Evolutionary conservation across 2,888 invertebrate species (phyloP), one percentile per base, ranked within the genome.

Genomic region (Vesta saturnalis): DNA sequence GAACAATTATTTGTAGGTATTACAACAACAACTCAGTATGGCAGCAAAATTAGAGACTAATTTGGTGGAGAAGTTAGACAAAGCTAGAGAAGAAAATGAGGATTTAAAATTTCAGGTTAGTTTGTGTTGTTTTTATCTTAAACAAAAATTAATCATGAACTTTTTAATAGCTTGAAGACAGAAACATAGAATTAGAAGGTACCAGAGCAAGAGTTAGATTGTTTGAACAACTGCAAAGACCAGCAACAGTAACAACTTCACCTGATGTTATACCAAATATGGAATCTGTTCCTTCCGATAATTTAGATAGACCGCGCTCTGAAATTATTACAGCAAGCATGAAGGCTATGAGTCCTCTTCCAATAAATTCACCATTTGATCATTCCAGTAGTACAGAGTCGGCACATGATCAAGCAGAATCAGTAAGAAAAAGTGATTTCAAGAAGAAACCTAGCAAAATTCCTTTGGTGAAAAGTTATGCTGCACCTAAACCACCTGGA

Each of bases 181-280:
- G 91, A 81, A 92, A 90, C 78, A 93, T 94, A 77, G 93, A 94
- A 81, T 79, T 94, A 77, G 94, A 94, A 83, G 93, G 94, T n/a
- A 92, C 94, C 14, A 87, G 89, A 72, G 94, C 94, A 0, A 89
- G 90, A 66, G 87, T 93, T 65, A 88, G 94, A n/a, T 88, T 93
- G 72, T 84, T 93, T 71, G 93, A 93, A 79, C 85, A 89, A 72
- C 80, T 81, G 55, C 84, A 83, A 66, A 81, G 78, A 72, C 77
- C 80, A 0, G 52, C 73, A 16, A 74, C 76, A 56, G 71, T 67
- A 43, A 72, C 67, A 30, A 66, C 81, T 79, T 78, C 78, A 15
- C 83, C 83, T 2, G 84, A 83, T 72, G 79, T 86, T 78, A 81
- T 85, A 80, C 78, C 87, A 78, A 82, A 83, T 63, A 77, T 78